Conservation (phyloP, 2,797 vertebrate genomes). For the Sebastes kiyomatsui region DNA sequence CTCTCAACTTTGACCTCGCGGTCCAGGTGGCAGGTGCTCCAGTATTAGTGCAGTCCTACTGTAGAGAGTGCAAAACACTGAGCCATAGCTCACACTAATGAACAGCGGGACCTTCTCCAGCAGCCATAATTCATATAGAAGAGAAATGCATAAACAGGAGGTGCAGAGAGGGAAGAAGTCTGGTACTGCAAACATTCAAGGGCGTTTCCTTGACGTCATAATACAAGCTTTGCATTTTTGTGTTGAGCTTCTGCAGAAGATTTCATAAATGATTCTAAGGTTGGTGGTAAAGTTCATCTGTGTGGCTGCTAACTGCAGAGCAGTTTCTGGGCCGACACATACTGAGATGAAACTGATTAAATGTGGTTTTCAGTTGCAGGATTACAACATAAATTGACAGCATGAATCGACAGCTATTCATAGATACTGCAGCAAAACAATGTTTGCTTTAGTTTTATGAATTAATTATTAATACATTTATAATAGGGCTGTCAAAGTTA, state of each 20-base stretch:
- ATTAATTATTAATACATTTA: slow-evolving; percentile 5
- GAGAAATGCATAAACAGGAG: slow-evolving; percentile 43
- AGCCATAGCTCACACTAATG: slow-evolving; percentile 31
- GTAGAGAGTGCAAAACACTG: slow-evolving; percentile 1
- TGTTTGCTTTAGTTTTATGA: background rate
- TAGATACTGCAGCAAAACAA: background rate
- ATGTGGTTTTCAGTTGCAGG: slow-evolving; percentile 26
- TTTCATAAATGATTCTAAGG: background rate
- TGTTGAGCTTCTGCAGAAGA: background rate
- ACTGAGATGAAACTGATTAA: slow-evolving; percentile 27
- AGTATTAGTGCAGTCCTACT: background rate
- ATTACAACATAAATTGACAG: background rate
- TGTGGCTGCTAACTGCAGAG: background rate
- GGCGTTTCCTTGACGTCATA: slow-evolving; percentile 4
- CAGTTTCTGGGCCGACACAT: background rate
- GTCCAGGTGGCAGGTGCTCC: slow-evolving; percentile 69
- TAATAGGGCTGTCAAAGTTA: too few species aligned
- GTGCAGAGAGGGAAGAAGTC: slow-evolving; percentile 18
- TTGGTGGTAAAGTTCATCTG: background rate
- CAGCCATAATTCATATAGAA: slow-evolving; percentile 28
- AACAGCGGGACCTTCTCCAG: slow-evolving; percentile 24
- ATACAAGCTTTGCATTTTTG: slow-evolving; percentile 8
- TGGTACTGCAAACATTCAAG: slow-evolving; percentile 15
- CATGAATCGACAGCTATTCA: background rate
- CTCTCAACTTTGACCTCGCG: slow-evolving; percentile 48